A percentile compares a stretch with the other conserved stretches of the same genome.
phyloP scores from a whole-genome alignment of 2,888 invertebrate genomes.

The Acrobasis consociella region DNA sequence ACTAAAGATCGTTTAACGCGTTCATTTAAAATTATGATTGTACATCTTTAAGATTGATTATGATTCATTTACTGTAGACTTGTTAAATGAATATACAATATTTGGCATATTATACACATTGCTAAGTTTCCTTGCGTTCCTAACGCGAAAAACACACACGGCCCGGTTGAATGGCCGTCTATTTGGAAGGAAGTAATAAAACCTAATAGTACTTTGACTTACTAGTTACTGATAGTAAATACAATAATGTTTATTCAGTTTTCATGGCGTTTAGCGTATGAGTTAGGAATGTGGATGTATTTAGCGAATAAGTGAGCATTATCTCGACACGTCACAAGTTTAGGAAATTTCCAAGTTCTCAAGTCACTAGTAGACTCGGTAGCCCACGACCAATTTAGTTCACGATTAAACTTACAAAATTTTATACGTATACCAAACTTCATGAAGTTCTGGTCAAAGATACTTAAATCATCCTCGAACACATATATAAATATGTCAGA shows the following conservation, averaged over 20 bases:
- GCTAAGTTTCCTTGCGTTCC: constrained; percentile 4
- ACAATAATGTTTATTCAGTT: constrained; percentile 22
- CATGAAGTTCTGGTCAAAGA: too few species aligned
- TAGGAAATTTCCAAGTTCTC: constrained; percentile 8
- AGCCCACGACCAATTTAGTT: too few species aligned
- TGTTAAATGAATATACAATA: constrained; percentile 39
- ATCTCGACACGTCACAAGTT: not conserved
- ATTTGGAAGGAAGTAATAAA: constrained; percentile 28
- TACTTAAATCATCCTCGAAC: too few species aligned
- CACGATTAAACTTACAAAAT: too few species aligned
- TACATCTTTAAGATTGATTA: constrained; percentile 38
- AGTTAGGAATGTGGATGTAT: constrained; percentile 13
- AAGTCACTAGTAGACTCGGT: too few species aligned
- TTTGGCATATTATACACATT: constrained; percentile 33
- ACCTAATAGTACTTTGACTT: constrained; percentile 23
- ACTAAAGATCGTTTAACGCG: constrained; percentile 37
- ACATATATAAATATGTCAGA: too few species aligned
- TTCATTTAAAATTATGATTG: constrained; percentile 38
- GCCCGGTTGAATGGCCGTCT: constrained; percentile 26
- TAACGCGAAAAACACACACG: constrained; percentile 17
- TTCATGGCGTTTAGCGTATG: constrained; percentile 17
- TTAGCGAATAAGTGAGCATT: constrained; percentile 3
- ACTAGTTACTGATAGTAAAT: constrained; percentile 26
- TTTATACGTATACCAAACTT: too few species aligned
- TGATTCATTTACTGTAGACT: constrained; percentile 37